Percentiles rank a stretch among this genome's conserved stretches.
These are phyloP conservation scores for Onchidella celtica DNA, from an alignment of 2,888 invertebrate species.

Conservation along the genomic window DNA sequence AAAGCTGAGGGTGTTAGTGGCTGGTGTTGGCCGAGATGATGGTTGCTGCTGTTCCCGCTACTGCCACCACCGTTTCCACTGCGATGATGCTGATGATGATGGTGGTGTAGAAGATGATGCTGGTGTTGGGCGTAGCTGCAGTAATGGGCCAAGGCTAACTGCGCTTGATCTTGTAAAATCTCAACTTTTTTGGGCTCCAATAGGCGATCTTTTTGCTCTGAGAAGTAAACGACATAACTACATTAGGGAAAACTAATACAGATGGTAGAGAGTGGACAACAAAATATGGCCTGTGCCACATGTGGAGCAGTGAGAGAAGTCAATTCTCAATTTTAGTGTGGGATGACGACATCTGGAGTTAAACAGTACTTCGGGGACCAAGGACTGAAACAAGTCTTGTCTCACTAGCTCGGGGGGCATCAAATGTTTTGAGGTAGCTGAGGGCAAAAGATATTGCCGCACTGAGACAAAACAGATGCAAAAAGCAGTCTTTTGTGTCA, in stretches of 20 bases:
- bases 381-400: too few species aligned
- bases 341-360: too few species aligned
- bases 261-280: too few species aligned
- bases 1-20: background rate
- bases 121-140: conserved; percentile 38
- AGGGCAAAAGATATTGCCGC: too few species aligned
- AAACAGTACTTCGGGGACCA: too few species aligned
- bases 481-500: too few species aligned
- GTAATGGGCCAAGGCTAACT: conserved; percentile 64
- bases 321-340: too few species aligned
- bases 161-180: conserved; percentile 61
- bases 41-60: background rate
- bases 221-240: background rate
- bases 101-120: background rate
- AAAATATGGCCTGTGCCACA: too few species aligned
- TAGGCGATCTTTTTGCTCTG: conserved; percentile 55
- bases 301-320: too few species aligned
- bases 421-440: too few species aligned
- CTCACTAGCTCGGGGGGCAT: too few species aligned
- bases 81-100: conserved; percentile 12
- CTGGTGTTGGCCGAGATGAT: background rate
- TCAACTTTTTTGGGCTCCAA: conserved; percentile 55
- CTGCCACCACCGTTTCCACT: background rate
- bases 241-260: background rate
- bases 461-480: too few species aligned